Evolutionary conservation across 2,888 invertebrate species (phyloP).

Genomic region (Euplexia lucipara): DNA sequence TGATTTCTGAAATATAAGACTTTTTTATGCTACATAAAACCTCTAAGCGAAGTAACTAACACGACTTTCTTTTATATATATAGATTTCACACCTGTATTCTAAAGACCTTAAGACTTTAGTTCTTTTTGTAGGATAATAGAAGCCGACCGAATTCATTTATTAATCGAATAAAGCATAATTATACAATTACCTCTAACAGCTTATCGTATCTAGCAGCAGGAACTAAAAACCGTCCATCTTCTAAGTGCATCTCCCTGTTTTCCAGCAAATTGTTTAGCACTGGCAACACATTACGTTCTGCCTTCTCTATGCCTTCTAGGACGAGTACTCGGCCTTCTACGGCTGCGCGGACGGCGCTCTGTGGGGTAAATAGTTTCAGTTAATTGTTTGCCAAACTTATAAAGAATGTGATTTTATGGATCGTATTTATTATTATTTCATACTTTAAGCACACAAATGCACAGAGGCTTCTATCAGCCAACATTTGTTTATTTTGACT

Average conservation of each 20-base stretch:
- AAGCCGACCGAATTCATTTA: neutral
- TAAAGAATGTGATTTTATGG: neutral
- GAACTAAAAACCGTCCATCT: conserved; percentile 98
- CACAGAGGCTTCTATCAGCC: too few species aligned
- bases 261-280: conserved; percentile 98
- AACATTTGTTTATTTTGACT: too few species aligned
- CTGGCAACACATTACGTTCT: conserved; percentile 98
- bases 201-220: conserved; percentile 97
- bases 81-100: too few species aligned
- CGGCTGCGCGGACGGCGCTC: conserved; percentile 98
- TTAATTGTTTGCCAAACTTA: neutral
- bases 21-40: too few species aligned
- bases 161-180: neutral
- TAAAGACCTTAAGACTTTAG: too few species aligned
- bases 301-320: conserved; percentile 99
- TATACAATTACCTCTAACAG: conserved; percentile 92
- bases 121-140: too few species aligned
- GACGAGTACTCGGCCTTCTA: conserved; percentile 96
- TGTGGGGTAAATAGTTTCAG: conserved; percentile 73
- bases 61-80: too few species aligned
- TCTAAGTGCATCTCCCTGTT: conserved; percentile 99
- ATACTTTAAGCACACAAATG: too few species aligned
- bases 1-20: too few species aligned
- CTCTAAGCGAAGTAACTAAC: too few species aligned
- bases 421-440: too few species aligned